Percentiles rank a stretch among this genome's conserved stretches.
phyloP scores from a whole-genome alignment of 2,888 invertebrate genomes.

The Spodoptera littoralis region DNA sequence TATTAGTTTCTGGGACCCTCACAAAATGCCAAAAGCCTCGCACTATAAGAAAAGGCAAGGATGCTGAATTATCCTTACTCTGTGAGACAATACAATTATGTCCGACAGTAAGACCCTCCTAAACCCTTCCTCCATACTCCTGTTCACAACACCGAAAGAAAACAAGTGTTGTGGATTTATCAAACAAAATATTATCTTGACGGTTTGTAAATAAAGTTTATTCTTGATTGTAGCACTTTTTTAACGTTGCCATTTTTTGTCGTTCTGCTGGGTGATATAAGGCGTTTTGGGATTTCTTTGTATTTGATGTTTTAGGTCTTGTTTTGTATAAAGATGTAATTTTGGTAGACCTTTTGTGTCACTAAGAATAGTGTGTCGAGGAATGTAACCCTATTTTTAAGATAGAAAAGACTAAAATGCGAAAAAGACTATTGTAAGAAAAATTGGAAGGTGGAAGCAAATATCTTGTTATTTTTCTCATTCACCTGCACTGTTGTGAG shows the following conservation, averaged over 20 bases:
- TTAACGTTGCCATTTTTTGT: constrained; percentile 23
- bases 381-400: too few relatives aligned
- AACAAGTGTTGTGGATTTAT: constrained; percentile 3
- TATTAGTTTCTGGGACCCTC: constrained; percentile 22
- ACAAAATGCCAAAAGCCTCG: constrained; percentile 24
- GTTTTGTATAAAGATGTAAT: constrained; percentile 23
- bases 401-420: too few relatives aligned
- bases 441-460: too few relatives aligned
- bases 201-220: constrained; percentile 10
- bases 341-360: neutral
- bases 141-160: constrained; percentile 13
- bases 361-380: too few relatives aligned
- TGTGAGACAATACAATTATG: constrained; percentile 31
- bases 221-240: constrained; percentile 15
- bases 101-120: constrained; percentile 7
- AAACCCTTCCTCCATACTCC: constrained; percentile 15
- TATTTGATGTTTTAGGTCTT: constrained; percentile 10
- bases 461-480: too few relatives aligned
- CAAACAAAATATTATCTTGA: constrained; percentile 13
- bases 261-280: constrained; percentile 3
- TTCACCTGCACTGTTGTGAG: too few relatives aligned
- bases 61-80: constrained; percentile 12
- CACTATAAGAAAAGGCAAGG: constrained; percentile 16
- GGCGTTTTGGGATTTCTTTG: constrained; percentile 1
- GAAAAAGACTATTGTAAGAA: too few relatives aligned